Evolutionary conservation across 2,888 invertebrate genomes (phyloP).

Genomic region (Ennomos erosarius): DNA sequence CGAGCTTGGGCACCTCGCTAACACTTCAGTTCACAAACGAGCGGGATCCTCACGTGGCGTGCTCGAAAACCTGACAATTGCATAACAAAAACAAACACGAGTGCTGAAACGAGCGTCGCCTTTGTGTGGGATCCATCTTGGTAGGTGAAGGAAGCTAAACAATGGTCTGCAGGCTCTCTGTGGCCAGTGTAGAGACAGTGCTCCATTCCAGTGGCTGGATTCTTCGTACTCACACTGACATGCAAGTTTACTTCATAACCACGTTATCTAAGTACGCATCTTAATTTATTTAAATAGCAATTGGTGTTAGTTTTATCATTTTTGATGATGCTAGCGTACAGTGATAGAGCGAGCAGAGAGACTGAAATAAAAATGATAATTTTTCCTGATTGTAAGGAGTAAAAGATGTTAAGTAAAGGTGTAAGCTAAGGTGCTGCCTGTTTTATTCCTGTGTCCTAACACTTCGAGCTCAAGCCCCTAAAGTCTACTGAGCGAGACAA

Average conservation of each 20-base stretch:
- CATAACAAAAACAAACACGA: constrained; percentile 82
- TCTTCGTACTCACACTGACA: constrained; percentile 6
- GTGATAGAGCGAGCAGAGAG: too few relatives aligned
- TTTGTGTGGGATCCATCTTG: constrained; percentile 79
- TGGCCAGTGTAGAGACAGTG: constrained; percentile 32
- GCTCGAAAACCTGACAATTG: constrained; percentile 79
- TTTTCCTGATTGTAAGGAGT: too few relatives aligned
- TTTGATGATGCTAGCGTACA: too few relatives aligned
- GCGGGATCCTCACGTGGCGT: constrained; percentile 63
- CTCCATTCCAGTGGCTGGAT: not conserved
- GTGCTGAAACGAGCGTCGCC: constrained; percentile 74
- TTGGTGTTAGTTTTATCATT: too few relatives aligned
- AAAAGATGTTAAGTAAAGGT: too few relatives aligned
- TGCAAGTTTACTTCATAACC: not conserved
- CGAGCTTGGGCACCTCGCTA: constrained; percentile 36
- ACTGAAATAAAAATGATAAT: too few relatives aligned
- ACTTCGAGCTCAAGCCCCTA: constrained; percentile 72
- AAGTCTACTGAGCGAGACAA: constrained; percentile 80
- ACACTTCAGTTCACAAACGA: constrained; percentile 74
- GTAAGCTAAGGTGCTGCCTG: constrained; percentile 10
- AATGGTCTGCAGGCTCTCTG: constrained; percentile 73
- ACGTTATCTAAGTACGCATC: too few relatives aligned
- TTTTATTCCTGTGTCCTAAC: constrained; percentile 53
- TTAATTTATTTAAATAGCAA: too few relatives aligned
- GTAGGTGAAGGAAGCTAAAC: constrained; percentile 82